phyloP scores from a whole-genome alignment of 2,888 invertebrate genomes.

The Didymodactylos carnosus region DNA sequence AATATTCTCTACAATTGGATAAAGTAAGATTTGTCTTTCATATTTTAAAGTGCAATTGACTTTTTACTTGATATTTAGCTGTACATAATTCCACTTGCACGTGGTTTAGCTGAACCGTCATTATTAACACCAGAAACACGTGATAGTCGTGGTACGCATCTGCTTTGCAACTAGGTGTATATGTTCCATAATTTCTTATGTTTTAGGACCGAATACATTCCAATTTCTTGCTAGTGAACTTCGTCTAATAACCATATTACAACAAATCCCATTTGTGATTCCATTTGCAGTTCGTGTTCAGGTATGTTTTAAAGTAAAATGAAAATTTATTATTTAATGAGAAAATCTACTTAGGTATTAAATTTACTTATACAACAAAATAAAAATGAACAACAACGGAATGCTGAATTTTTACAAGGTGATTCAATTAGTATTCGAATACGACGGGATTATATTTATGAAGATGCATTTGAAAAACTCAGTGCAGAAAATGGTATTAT shows the following conservation, averaged over 20 bases:
- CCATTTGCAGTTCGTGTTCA: slow-evolving; percentile 71
- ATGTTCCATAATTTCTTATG: too few species aligned
- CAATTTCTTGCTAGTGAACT: slow-evolving; percentile 68
- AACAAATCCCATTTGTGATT: slow-evolving; percentile 80
- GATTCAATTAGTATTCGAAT: slow-evolving; percentile 20
- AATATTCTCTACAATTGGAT: slow-evolving; percentile 31
- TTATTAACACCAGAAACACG: neutral
- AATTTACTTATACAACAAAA: slow-evolving; percentile 37
- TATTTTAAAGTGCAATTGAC: too few species aligned
- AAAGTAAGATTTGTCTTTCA: too few species aligned
- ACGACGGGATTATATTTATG: slow-evolving; percentile 70
- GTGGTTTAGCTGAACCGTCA: neutral
- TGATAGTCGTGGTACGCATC: slow-evolving; percentile 15
- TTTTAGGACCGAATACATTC: slow-evolving; percentile 51
- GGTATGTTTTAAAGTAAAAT: slow-evolving; percentile 33
- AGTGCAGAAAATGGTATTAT: slow-evolving; percentile 59
- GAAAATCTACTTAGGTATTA: neutral
- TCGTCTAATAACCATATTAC: slow-evolving; percentile 62
- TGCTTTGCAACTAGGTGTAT: too few species aligned
- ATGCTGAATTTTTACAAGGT: slow-evolving; percentile 18
- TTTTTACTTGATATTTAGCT: neutral
- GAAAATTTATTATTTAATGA: neutral
- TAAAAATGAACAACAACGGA: slow-evolving; percentile 50
- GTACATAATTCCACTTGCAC: neutral
- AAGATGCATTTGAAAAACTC: slow-evolving; percentile 84